These are phyloP conservation scores for Etheostoma spectabile DNA, from an alignment of 2,113 vertebrate species.

Conservation along the genomic window DNA sequence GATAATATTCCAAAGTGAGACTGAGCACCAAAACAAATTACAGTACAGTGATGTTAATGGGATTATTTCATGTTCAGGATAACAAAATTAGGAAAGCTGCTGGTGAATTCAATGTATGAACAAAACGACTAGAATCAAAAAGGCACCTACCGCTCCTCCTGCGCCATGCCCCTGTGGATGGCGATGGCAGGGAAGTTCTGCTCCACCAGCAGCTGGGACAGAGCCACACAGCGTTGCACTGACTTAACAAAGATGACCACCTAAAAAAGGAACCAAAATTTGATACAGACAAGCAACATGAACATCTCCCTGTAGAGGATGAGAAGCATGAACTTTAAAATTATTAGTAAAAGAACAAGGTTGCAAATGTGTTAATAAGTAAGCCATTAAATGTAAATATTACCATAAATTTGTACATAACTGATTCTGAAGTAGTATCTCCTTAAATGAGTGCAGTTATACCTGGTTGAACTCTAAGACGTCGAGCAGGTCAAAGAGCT, in stretches of 20 bases:
- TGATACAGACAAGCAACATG: background rate
- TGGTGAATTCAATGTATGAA: background rate
- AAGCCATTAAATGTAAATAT: background rate
- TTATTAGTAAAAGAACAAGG: background rate
- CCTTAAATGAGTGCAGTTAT: background rate
- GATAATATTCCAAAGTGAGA: background rate
- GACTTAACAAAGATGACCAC: conserved; percentile 94
- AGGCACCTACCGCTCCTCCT: conserved; percentile 87
- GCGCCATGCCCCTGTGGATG: conserved; percentile 91
- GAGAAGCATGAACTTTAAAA: background rate
- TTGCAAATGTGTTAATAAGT: background rate
- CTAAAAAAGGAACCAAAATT: conserved; percentile 62
- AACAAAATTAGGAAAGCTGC: background rate
- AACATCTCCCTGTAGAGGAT: background rate
- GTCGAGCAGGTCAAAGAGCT: conserved; percentile 90
- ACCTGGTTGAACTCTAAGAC: conserved; percentile 94
- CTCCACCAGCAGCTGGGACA: conserved; percentile 91
- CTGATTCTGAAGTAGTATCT: background rate
- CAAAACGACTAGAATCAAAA: background rate
- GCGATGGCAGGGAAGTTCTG: conserved; percentile 93
- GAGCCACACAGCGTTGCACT: conserved; percentile 89
- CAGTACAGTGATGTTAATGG: background rate
- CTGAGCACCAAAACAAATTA: background rate
- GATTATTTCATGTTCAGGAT: too few species aligned
- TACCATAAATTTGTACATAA: background rate